Percentiles rank a stretch among this genome's conserved stretches.
Evolutionary conservation across 1,140 invertebrate species (phyloP).

Genomic region (Triops cancriformis): DNA sequence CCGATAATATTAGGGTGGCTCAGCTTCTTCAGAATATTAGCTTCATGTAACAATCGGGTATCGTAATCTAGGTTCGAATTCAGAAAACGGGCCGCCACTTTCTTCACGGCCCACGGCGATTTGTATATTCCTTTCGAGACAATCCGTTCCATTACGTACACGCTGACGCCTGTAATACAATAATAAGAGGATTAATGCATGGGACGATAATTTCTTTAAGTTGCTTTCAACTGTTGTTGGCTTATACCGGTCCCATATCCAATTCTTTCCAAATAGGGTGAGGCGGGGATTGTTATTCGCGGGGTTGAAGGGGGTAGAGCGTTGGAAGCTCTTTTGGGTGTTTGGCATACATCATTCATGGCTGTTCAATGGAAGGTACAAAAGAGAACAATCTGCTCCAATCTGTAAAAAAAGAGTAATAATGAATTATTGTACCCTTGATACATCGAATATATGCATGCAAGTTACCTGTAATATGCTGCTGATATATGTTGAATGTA

Average conservation of each 20-base stretch:
- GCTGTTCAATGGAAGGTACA: neutral
- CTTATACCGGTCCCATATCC: conserved; percentile 63
- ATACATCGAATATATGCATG: neutral
- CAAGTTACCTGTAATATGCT: neutral
- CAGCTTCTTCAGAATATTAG: conserved; percentile 55
- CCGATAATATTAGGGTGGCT: conserved; percentile 77
- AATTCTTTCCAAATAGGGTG: conserved; percentile 56
- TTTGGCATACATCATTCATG: neutral
- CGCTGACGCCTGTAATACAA: conserved; percentile 54
- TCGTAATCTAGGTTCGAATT: conserved; percentile 14
- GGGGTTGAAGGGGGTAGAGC: conserved; percentile 27
- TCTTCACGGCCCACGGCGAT: conserved; percentile 77
- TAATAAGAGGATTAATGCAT: conserved; percentile 27
- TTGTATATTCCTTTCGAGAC: conserved; percentile 47
- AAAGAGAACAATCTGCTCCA: neutral
- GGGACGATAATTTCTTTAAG: conserved; percentile 21
- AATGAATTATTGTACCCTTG: neutral
- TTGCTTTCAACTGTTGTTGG: conserved; percentile 26
- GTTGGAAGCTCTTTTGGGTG: neutral
- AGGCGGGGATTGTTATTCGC: conserved; percentile 52
- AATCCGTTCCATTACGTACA: conserved; percentile 63
- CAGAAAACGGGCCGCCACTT: conserved; percentile 40
- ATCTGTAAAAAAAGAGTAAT: neutral
- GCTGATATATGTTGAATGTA: neutral
- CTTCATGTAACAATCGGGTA: conserved; percentile 56